These are phyloP conservation scores for Napeogenes sylphis DNA, from an alignment of 2,888 invertebrate species.

Conservation along the genomic window DNA sequence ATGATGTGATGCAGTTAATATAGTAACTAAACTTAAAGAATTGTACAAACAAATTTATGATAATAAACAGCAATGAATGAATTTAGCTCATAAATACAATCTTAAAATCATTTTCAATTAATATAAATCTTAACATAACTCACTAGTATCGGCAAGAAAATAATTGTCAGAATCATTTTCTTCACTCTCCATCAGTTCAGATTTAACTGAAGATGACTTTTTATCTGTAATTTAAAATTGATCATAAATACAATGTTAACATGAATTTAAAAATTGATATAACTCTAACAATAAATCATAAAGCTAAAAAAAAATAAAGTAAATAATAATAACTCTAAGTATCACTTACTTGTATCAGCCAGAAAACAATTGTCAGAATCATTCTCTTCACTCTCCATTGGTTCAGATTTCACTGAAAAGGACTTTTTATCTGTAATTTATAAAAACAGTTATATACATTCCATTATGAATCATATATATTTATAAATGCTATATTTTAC, in stretches of 20 bases:
- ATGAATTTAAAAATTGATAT: too few species aligned
- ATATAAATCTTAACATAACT: conserved; percentile 6
- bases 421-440: conserved; percentile 43
- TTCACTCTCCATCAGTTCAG: conserved; percentile 45
- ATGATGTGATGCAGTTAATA: too few species aligned
- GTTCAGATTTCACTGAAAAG: conserved; percentile 47
- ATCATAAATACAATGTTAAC: too few species aligned
- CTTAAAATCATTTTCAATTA: too few species aligned
- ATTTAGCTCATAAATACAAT: too few species aligned
- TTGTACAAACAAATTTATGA: too few species aligned
- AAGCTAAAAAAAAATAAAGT: too few species aligned
- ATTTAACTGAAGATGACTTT: conserved; percentile 43
- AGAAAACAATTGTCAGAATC: conserved; percentile 40
- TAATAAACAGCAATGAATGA: too few species aligned
- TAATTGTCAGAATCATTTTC: conserved; percentile 43
- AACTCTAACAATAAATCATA: too few species aligned
- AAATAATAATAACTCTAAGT: too few species aligned
- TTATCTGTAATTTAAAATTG: conserved; percentile 35
- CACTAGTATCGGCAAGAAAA: conserved; percentile 26
- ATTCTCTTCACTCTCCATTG: conserved; percentile 42
- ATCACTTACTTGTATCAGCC: conserved; percentile 24
- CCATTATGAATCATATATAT: neutral
- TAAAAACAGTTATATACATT: too few species aligned
- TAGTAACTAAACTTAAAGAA: too few species aligned
- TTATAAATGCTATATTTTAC: conserved; percentile 1